These are phyloP conservation scores for Camelus bactrianus DNA, from an alignment of 2,113 vertebrate species.

Conservation along the genomic window DNA sequence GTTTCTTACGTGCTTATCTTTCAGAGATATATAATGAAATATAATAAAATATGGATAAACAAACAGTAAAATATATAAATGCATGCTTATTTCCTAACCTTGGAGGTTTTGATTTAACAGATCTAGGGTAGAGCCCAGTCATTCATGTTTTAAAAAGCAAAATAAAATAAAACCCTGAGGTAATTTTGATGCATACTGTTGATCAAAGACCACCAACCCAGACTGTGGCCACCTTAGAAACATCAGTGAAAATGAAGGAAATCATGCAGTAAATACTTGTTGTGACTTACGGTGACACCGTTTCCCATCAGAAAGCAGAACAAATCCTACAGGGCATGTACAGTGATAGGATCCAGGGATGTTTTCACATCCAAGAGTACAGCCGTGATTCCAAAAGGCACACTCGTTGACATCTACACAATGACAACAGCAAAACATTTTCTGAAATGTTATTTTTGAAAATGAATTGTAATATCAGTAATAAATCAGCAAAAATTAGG, in stretches of 20 bases:
- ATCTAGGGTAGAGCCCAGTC: neutral
- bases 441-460: neutral
- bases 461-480: neutral
- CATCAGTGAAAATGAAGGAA: neutral
- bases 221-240: neutral
- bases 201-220: neutral
- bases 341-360: slow-evolving; percentile 96
- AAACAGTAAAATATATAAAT: neutral
- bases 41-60: neutral
- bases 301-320: slow-evolving; percentile 93
- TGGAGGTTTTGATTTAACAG: neutral
- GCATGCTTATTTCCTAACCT: neutral
- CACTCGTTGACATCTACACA: slow-evolving; percentile 96
- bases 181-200: neutral
- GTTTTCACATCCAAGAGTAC: slow-evolving; percentile 97
- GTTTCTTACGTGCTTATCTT: neutral
- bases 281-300: slow-evolving; percentile 91
- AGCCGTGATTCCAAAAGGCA: slow-evolving; percentile 94
- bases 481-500: neutral
- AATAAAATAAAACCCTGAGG: slow-evolving; percentile 6
- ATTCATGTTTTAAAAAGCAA: neutral
- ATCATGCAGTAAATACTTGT: neutral
- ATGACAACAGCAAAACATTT: neutral
- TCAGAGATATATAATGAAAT: neutral
- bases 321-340: slow-evolving; percentile 94